Conservation (phyloP, 2,113 vertebrate genomes). For the Heptranchias perlo region DNA sequence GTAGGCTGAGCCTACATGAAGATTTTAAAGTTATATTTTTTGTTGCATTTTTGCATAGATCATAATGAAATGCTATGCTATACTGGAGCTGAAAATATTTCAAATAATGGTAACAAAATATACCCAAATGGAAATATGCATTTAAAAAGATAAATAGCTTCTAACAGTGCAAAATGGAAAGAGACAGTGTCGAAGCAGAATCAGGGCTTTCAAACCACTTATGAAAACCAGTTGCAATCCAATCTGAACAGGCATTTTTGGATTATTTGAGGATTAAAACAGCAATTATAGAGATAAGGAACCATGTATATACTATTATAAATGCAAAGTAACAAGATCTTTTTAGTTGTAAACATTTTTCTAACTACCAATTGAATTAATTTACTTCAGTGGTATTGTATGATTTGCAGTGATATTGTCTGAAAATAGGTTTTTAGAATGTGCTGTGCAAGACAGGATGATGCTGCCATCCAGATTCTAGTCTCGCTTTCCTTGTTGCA, state of each 20-base stretch:
- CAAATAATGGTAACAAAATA: not conserved
- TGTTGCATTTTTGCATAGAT: not conserved
- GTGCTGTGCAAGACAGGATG: not conserved
- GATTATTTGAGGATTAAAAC: not conserved
- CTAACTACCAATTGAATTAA: not conserved
- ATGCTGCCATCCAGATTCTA: not conserved
- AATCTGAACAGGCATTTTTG: not conserved
- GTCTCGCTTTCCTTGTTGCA: not conserved
- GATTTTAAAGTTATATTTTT: not conserved
- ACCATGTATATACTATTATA: not conserved
- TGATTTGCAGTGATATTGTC: not conserved
- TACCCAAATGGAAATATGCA: not conserved
- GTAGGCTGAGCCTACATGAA: not conserved
- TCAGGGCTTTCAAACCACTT: not conserved
- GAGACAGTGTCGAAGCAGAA: not conserved
- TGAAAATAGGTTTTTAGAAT: not conserved
- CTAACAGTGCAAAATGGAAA: not conserved
- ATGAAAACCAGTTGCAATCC: not conserved
- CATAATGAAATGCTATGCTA: not conserved
- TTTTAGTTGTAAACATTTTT: conserved; percentile 16
- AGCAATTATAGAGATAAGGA: not conserved
- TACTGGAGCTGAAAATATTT: not conserved
- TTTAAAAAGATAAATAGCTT: not conserved
- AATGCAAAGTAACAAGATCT: not conserved
- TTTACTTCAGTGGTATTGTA: not conserved